Conservation (phyloP, 2,888 invertebrate genomes). For the Ferdinandea cuprea region DNA sequence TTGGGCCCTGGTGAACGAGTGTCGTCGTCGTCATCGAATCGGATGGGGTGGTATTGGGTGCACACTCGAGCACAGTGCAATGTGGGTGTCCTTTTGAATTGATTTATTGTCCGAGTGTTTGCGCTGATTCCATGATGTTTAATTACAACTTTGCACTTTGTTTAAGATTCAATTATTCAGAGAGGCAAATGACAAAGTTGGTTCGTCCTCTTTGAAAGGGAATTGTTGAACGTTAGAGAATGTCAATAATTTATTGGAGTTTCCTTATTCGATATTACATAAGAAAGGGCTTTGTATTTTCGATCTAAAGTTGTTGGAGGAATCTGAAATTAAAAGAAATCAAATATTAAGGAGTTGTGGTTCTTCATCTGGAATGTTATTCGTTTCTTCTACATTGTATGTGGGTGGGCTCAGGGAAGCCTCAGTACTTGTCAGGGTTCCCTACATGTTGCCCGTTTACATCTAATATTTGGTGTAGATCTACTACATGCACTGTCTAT, state of each 20-base stretch:
- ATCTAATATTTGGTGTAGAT: no score
- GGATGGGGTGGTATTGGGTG: slow-evolving; percentile 11
- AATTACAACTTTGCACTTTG: slow-evolving; percentile 75
- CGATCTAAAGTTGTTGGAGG: background rate
- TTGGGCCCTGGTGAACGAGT: slow-evolving; percentile 26
- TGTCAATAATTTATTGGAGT: slow-evolving; percentile 37
- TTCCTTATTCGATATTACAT: slow-evolving; percentile 29
- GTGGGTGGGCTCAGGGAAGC: no score
- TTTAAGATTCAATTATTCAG: slow-evolving; percentile 74
- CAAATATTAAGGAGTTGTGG: background rate
- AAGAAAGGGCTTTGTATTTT: slow-evolving; percentile 18
- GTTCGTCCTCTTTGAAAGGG: slow-evolving; percentile 26
- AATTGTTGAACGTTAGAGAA: slow-evolving; percentile 50
- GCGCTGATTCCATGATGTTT: slow-evolving; percentile 73
- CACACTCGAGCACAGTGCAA: background rate
- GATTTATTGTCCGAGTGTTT: slow-evolving; percentile 74
- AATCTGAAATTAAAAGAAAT: slow-evolving; percentile 1
- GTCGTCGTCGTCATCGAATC: background rate
- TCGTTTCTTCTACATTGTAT: no score
- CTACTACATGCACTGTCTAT: no score
- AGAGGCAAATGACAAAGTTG: slow-evolving; percentile 58
- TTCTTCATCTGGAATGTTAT: background rate
- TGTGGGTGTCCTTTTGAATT: slow-evolving; percentile 60
- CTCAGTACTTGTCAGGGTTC: no score
- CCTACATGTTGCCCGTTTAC: no score